These are phyloP conservation scores for Catharus ustulatus DNA, from an alignment of 2,797 vertebrate species.

Conservation along the genomic window DNA sequence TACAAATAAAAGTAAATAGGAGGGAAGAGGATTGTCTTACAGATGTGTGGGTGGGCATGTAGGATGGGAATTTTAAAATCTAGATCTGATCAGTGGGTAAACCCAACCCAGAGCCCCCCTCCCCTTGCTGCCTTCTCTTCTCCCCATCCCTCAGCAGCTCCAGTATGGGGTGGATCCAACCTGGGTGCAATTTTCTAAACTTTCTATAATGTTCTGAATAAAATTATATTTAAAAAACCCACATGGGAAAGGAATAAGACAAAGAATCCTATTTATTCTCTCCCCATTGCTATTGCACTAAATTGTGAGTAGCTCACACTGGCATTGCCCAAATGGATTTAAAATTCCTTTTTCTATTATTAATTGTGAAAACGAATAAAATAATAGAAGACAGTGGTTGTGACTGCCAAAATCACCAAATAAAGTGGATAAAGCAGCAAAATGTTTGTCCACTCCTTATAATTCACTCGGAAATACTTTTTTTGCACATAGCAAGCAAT, in stretches of 20 bases:
- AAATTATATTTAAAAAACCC: background rate
- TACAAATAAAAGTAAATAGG: background rate
- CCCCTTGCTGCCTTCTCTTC: background rate
- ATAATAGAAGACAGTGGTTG: background rate
- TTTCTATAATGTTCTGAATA: background rate
- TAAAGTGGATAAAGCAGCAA: background rate
- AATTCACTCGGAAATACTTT: background rate
- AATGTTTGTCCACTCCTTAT: background rate
- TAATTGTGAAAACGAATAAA: background rate
- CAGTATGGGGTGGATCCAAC: background rate
- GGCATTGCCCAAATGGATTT: background rate
- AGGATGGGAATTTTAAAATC: background rate
- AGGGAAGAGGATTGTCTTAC: background rate
- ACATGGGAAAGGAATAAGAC: background rate
- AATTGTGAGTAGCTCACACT: background rate
- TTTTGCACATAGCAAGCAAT: background rate
- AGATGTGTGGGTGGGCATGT: background rate
- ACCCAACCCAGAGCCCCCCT: accelerated
- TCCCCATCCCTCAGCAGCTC: background rate
- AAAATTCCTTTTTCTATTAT: background rate
- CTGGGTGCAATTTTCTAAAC: background rate
- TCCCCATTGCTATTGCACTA: background rate
- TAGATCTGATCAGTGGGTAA: background rate
- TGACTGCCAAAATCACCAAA: background rate
- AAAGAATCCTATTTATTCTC: background rate